Percentiles rank a stretch among this genome's conserved stretches.
phyloP scores from a whole-genome alignment of 1,140 invertebrate species.

The Paracyclopina nana region DNA sequence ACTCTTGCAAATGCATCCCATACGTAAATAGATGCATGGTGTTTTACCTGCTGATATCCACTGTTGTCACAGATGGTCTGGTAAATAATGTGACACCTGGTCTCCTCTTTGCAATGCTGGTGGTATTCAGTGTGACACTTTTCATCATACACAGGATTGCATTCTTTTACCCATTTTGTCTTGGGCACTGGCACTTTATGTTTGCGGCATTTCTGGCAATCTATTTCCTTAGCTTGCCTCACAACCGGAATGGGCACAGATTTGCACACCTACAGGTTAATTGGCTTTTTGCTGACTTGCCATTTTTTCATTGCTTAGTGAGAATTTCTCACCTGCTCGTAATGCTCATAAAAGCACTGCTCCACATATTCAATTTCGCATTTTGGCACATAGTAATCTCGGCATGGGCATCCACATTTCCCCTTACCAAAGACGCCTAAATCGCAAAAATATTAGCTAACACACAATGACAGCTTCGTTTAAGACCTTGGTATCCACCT shows the following conservation, averaged over 20 bases:
- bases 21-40: too few species aligned
- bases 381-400: neutral
- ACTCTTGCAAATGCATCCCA: too few species aligned
- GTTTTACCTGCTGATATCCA: too few species aligned
- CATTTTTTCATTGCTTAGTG: neutral
- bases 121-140: neutral
- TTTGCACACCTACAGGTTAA: neutral
- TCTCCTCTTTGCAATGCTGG: neutral
- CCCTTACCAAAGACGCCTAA: too few species aligned
- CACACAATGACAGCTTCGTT: too few species aligned
- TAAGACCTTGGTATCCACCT: too few species aligned
- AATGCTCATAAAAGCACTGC: neutral
- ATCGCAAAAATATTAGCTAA: too few species aligned
- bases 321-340: neutral
- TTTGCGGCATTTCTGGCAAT: neutral
- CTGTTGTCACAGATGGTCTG: constrained; percentile 3
- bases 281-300: neutral
- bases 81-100: neutral
- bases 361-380: neutral
- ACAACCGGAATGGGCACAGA: neutral
- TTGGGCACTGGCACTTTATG: neutral
- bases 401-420: neutral
- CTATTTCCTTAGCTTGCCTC: neutral
- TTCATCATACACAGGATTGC: constrained; percentile 3
- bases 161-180: constrained; percentile 4